Evolutionary conservation across 2,888 invertebrate genomes (phyloP).

Genomic region (Melanophora roralis): DNA sequence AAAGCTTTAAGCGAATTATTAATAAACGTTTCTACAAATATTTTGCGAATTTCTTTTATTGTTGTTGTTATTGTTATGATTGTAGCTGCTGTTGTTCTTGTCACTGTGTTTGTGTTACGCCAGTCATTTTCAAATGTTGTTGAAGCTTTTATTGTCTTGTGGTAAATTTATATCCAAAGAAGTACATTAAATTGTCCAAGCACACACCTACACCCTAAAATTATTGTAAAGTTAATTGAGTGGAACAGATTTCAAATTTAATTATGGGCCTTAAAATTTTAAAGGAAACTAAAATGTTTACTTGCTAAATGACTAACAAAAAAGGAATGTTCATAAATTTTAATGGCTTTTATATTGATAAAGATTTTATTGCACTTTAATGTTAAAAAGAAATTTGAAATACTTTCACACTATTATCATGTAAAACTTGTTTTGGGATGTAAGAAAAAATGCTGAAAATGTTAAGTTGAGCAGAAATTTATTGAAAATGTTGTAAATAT

Average conservation of each 20-base stretch:
- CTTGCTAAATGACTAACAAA: background rate
- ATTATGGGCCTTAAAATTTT: background rate
- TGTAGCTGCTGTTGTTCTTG: no score
- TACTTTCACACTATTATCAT: no score
- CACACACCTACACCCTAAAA: background rate
- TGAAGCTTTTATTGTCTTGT: background rate
- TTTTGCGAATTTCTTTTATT: no score
- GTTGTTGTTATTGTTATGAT: no score
- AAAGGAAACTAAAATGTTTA: background rate
- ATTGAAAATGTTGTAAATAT: no score
- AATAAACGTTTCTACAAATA: background rate
- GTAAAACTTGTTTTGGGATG: no score
- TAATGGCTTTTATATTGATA: background rate
- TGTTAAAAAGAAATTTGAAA: no score
- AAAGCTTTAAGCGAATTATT: background rate
- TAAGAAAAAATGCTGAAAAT: no score
- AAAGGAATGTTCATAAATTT: background rate
- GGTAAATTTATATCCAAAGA: background rate
- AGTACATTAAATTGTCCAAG: background rate
- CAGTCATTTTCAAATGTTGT: background rate
- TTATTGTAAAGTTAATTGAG: background rate
- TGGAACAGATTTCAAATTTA: background rate
- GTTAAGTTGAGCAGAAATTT: no score
- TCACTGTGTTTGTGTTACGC: no score
- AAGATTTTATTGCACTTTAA: no score